These are phyloP conservation scores for Astatotilapia flaviijosephi DNA, from an alignment of 2,113 vertebrate species.

Conservation along the genomic window DNA sequence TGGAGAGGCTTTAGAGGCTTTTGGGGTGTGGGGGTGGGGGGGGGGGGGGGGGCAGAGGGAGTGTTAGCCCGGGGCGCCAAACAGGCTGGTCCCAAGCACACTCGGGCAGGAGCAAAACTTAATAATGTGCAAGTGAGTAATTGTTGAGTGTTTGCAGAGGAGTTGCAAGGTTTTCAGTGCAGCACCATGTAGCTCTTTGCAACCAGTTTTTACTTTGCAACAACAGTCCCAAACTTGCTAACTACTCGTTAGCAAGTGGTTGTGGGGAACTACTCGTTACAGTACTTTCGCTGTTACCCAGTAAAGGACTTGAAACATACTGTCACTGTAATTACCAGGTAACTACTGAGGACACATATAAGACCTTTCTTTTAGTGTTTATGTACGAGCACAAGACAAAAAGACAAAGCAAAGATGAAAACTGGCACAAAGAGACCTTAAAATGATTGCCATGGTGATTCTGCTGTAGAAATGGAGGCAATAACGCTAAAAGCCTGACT, in stretches of 20 bases:
- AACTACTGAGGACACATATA: background rate
- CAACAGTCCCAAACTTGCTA: background rate
- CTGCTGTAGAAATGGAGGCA: background rate
- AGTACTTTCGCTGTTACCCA: background rate
- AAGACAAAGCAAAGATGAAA: background rate
- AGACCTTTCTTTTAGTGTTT: background rate
- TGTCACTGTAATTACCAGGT: background rate
- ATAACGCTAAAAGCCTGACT: background rate
- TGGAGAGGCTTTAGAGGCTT: no score
- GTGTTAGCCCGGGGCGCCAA: fast-evolving
- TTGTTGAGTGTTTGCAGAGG: background rate
- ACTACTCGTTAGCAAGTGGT: background rate
- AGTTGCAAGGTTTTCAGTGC: background rate
- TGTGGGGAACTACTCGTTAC: background rate
- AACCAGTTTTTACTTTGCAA: background rate
- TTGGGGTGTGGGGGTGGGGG: no score
- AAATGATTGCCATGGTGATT: background rate
- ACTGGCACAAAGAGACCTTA: background rate
- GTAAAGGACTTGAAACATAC: background rate
- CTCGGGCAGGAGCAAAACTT: fast-evolving
- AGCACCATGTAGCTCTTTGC: background rate
- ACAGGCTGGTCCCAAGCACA: background rate
- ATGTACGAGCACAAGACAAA: background rate
- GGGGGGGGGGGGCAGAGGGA: no score
- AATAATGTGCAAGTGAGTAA: background rate